These are phyloP conservation scores for Apoda limacodes DNA, from an alignment of 2,888 invertebrate genomes.

Conservation along the genomic window DNA sequence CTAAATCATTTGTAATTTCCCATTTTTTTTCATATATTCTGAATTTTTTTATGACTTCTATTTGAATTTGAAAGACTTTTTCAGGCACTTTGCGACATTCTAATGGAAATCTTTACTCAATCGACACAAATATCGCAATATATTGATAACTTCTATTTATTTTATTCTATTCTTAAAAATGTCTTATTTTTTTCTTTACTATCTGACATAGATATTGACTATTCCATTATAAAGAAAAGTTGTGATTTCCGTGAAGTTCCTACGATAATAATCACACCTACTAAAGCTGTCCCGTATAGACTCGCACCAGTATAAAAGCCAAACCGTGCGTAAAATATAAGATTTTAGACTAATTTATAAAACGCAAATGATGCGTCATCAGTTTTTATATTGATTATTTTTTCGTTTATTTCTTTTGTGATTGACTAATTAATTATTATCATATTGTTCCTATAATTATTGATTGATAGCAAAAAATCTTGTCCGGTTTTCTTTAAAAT, in stretches of 20 bases:
- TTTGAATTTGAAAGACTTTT: no score
- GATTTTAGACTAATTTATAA: conserved; percentile 51
- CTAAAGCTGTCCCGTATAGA: conserved; percentile 48
- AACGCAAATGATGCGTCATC: conserved; percentile 57
- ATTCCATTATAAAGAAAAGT: conserved; percentile 1
- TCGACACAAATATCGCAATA: no score
- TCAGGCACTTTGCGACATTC: no score
- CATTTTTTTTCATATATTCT: conserved; percentile 1
- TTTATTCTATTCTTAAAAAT: background rate
- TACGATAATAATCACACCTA: conserved; percentile 36
- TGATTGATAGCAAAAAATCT: conserved; percentile 54
- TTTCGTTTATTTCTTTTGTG: conserved; percentile 38
- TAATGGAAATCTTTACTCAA: no score
- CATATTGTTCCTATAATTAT: conserved; percentile 67
- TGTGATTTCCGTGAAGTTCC: conserved; percentile 26
- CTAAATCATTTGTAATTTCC: conserved; percentile 9
- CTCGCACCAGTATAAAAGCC: conserved; percentile 63
- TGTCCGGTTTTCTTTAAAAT: conserved; percentile 67
- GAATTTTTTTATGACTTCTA: no score
- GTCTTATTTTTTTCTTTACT: conserved; percentile 2
- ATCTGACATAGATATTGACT: conserved; percentile 4
- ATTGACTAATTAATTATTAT: conserved; percentile 58
- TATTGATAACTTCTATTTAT: conserved; percentile 4
- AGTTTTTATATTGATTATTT: conserved; percentile 53
- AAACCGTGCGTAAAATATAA: conserved; percentile 58